These are phyloP conservation scores for Charanyca ferruginea DNA, from an alignment of 2,888 invertebrate genomes.

Conservation along the genomic window DNA sequence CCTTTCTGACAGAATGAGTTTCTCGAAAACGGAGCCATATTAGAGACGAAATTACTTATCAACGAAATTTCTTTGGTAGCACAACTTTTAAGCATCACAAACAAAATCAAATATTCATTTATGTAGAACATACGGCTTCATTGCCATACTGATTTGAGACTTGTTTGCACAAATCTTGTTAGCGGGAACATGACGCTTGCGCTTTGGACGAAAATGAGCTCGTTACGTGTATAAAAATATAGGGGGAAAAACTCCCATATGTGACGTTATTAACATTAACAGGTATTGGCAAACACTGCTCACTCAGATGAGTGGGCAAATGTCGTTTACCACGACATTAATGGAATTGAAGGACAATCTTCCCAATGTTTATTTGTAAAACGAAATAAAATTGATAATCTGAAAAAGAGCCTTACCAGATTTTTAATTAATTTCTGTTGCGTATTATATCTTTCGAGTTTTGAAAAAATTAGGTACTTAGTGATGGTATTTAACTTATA, in stretches of 20 bases:
- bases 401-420: conserved; percentile 5
- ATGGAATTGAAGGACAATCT: conserved; percentile 32
- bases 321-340: conserved; percentile 48
- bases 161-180: conserved; percentile 80
- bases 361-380: conserved; percentile 33
- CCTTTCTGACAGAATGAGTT: conserved; percentile 15
- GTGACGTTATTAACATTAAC: conserved; percentile 57
- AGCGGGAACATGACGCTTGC: conserved; percentile 70
- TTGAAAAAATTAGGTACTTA: no score
- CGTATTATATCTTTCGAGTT: no score
- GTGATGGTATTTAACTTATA: no score
- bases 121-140: conserved; percentile 67
- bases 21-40: conserved; percentile 36
- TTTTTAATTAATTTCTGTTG: no score
- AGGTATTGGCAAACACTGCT: conserved; percentile 67
- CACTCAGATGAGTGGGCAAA: conserved; percentile 52
- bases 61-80: conserved; percentile 51
- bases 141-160: conserved; percentile 76
- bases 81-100: conserved; percentile 64
- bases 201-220: conserved; percentile 71
- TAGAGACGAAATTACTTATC: conserved; percentile 57
- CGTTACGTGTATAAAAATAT: conserved; percentile 72
- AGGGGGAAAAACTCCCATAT: conserved; percentile 63
- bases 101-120: conserved; percentile 70
- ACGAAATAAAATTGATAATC: conserved; percentile 12